A percentile compares a stretch with the other conserved stretches of the same genome.
Evolutionary conservation across 2,888 invertebrate genomes (phyloP).

Genomic region (Spisula solida): DNA sequence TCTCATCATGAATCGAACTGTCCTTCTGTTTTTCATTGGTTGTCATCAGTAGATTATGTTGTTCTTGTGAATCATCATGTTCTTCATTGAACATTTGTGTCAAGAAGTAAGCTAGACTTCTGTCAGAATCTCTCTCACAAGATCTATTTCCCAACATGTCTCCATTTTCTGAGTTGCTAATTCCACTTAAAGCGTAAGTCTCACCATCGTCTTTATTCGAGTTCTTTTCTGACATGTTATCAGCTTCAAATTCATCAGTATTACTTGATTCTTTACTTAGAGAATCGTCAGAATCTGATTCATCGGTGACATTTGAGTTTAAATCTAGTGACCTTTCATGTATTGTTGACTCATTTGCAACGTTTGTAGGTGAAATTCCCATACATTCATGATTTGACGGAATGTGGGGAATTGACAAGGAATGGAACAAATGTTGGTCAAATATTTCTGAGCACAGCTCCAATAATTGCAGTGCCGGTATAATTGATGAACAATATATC

Average conservation of each 20-base stretch:
- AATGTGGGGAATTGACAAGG: not conserved
- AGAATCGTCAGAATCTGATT: no score
- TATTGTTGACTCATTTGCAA: not conserved
- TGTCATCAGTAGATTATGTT: not conserved
- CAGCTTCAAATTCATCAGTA: no score
- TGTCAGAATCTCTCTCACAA: not conserved
- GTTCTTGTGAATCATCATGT: not conserved
- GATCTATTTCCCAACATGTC: not conserved
- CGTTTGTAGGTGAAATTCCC: not conserved
- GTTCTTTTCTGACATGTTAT: no score
- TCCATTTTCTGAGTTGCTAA: not conserved
- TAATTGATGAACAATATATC: slow-evolving; percentile 16
- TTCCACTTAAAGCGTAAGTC: not conserved
- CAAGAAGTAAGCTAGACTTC: not conserved
- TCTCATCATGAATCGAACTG: not conserved
- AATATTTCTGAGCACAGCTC: not conserved
- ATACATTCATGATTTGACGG: not conserved
- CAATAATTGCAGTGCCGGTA: slow-evolving; percentile 13
- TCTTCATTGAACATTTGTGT: not conserved
- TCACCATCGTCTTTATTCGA: no score
- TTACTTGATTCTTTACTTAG: no score
- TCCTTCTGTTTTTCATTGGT: not conserved
- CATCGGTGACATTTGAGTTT: no score
- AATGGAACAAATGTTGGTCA: not conserved
- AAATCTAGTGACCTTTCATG: no score